Evolutionary conservation across 2,797 vertebrate species (phyloP), one percentile per base, ranked within the genome.

Genomic region (Xiphorhynchus erythropygius): DNA sequence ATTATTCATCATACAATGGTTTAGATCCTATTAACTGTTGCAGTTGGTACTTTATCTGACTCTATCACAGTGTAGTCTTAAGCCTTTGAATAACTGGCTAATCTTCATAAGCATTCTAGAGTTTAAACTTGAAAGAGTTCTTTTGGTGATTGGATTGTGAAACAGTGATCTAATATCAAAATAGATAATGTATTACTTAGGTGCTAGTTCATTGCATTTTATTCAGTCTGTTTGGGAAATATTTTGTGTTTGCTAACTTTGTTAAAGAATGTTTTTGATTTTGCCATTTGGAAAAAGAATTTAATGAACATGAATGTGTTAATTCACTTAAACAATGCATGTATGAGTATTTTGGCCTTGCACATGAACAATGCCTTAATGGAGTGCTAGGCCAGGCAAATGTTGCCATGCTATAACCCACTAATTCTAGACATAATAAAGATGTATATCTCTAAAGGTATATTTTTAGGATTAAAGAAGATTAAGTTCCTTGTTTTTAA

Each of bases 381-480:
- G n/a, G 53, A 75, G 56, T 68, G 68, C 71, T 74, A 92, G 90
- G 28, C 65, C 82, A 91, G 57, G 53, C 28, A 73, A 75, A 84
- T 57, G 8, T 78, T 93, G 69, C 55, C 62, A 85, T 41, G 74
- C 3, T 75, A 80, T 75, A 83, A 46, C 30, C 83, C 44, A 47
- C 14, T 87, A 83, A 52, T 73, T 91, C 59, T 75, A 83, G 57
- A 50, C 1, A 1, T 91, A 83, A 78, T 92, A 87, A 85, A 89
- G 50, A 65, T 84, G 59, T 87, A 28, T 87, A 57, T 57, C 63
- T 84, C 39, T 64, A 75, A 81, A 75, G 11, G 28, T 83, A 78
- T 90, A 78, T 96, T 94, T 95, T 93, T 95, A 89, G 69, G 73
- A 94, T 84, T 93, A 77, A 95, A 91, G 53, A 74, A 70, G 28